These are phyloP conservation scores for Neolamprologus fasciatus DNA, from an alignment of 2,113 vertebrate genomes.

Conservation along the genomic window DNA sequence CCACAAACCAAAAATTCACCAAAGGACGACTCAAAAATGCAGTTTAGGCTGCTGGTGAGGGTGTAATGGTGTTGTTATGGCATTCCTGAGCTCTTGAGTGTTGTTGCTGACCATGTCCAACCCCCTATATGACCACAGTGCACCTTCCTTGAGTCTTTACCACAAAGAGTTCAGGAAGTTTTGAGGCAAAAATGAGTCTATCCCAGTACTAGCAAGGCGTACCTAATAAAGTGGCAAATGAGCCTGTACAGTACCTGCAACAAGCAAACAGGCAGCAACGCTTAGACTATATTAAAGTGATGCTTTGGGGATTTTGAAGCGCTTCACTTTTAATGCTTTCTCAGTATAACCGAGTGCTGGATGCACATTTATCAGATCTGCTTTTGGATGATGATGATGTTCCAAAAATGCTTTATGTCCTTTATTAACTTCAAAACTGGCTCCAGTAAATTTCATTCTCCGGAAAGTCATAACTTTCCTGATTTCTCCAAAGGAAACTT, in stretches of 20 bases:
- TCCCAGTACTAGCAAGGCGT: background rate
- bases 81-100: fast-evolving
- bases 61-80: background rate
- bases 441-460: background rate
- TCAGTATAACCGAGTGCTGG: background rate
- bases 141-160: background rate
- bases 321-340: background rate
- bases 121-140: background rate
- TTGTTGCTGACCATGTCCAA: background rate
- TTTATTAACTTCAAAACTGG: background rate
- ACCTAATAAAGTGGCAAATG: background rate
- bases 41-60: background rate
- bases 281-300: background rate
- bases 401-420: background rate
- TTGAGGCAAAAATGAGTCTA: background rate
- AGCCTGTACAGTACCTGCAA: background rate
- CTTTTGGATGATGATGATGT: background rate
- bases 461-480: background rate
- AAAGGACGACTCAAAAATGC: background rate
- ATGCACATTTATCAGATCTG: background rate
- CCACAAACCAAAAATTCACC: background rate
- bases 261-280: background rate
- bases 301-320: background rate
- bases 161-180: background rate
- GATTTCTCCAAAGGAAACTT: background rate